Evolutionary conservation across 2,113 vertebrate genomes (phyloP).

Genomic region (Istiophorus platypterus): DNA sequence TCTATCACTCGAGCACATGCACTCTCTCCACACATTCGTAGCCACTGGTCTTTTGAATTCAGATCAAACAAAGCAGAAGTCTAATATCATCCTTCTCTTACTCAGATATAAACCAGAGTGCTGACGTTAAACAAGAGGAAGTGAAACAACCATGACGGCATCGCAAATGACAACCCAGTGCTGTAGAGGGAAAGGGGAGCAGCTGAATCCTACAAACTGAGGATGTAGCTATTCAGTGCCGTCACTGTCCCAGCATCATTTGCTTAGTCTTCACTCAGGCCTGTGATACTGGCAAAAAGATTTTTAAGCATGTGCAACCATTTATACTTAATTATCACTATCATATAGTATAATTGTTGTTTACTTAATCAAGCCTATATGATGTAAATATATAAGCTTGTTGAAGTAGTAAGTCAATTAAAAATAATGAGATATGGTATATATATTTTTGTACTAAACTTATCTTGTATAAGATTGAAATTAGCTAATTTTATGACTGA

Average conservation of each 20-base stretch:
- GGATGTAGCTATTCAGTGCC: background rate
- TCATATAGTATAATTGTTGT: no score
- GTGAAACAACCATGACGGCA: background rate
- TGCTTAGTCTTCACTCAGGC: constrained; percentile 1
- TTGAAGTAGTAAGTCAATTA: background rate
- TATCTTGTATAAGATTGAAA: background rate
- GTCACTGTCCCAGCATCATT: background rate
- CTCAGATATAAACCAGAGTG: constrained; percentile 47
- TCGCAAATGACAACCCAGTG: background rate
- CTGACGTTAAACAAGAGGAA: constrained; percentile 31
- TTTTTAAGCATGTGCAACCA: background rate
- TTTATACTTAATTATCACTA: no score
- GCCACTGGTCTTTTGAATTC: background rate
- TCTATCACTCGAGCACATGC: background rate
- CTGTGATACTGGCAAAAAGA: background rate
- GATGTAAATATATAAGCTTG: background rate
- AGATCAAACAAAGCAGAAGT: background rate
- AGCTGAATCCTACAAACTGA: background rate
- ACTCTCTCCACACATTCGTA: background rate
- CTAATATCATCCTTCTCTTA: constrained; percentile 1
- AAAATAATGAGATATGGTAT: constrained; percentile 1
- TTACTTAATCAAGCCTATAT: background rate
- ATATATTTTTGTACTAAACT: constrained; percentile 10
- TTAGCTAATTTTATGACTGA: background rate
- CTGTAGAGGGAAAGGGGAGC: background rate